These are phyloP conservation scores for Calephelis nemesis DNA, from an alignment of 1,140 invertebrate genomes.

Conservation along the genomic window DNA sequence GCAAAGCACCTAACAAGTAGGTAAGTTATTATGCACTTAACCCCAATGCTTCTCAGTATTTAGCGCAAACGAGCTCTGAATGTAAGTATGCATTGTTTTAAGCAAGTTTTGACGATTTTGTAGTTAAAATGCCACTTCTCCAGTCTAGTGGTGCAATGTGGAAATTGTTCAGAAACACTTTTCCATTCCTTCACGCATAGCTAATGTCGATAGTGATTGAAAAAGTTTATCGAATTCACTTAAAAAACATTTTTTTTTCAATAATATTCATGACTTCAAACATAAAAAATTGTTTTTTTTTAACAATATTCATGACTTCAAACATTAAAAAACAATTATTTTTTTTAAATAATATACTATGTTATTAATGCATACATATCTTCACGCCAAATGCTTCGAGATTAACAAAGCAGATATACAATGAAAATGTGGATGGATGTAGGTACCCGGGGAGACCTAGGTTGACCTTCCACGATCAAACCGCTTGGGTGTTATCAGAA, in stretches of 20 bases:
- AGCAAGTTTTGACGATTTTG: constrained; percentile 31
- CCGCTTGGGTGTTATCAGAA: too few species aligned
- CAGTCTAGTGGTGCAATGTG: constrained; percentile 21
- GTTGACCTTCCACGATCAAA: too few species aligned
- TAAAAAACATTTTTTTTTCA: neutral
- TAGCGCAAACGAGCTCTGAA: constrained; percentile 27
- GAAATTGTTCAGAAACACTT: constrained; percentile 27
- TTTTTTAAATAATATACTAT: too few species aligned
- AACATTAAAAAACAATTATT: too few species aligned
- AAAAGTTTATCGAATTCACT: neutral
- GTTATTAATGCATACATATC: too few species aligned
- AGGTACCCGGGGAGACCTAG: too few species aligned
- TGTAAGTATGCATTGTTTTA: constrained; percentile 29
- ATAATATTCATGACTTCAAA: too few species aligned
- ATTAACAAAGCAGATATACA: too few species aligned
- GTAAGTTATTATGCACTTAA: constrained; percentile 33
- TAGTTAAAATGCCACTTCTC: constrained; percentile 25
- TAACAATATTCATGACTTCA: too few species aligned
- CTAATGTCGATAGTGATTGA: constrained; percentile 26
- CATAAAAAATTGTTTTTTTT: too few species aligned
- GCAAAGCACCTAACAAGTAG: constrained; percentile 24
- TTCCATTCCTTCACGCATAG: constrained; percentile 22
- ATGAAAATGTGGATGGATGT: too few species aligned
- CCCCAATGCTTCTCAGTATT: constrained; percentile 27
- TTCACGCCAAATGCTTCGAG: too few species aligned